Percentiles rank a stretch among this genome's conserved stretches.
These are phyloP conservation scores for Chloroclysta siterata DNA, from an alignment of 2,888 invertebrate genomes.

Conservation along the genomic window DNA sequence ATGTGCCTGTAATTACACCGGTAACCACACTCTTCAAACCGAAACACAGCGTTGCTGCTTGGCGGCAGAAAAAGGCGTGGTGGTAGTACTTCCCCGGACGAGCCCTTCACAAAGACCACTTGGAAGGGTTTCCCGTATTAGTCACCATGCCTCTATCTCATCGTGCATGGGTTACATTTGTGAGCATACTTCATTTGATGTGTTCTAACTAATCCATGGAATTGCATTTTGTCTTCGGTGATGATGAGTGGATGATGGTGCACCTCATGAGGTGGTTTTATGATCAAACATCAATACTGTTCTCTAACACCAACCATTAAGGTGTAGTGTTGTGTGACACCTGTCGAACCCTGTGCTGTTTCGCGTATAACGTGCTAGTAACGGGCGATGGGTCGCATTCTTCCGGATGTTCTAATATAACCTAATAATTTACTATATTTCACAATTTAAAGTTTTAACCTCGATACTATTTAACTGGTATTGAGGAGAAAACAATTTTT, in stretches of 20 bases:
- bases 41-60: too few relatives aligned
- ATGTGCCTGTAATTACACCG: too few relatives aligned
- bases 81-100: too few relatives aligned
- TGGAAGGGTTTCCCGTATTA: too few relatives aligned
- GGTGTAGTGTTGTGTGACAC: slow-evolving; percentile 57
- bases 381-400: slow-evolving; percentile 16
- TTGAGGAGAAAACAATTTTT: too few relatives aligned
- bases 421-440: neutral
- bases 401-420: neutral
- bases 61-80: too few relatives aligned
- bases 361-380: slow-evolving; percentile 32
- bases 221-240: slow-evolving; percentile 47
- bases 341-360: slow-evolving; percentile 41
- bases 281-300: slow-evolving; percentile 44
- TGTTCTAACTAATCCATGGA: slow-evolving; percentile 33
- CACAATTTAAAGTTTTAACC: neutral
- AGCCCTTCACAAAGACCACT: too few relatives aligned
- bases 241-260: slow-evolving; percentile 57
- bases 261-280: slow-evolving; percentile 45
- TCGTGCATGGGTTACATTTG: neutral
- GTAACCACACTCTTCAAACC: too few relatives aligned
- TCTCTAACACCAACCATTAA: slow-evolving; percentile 48
- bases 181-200: neutral
- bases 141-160: neutral
- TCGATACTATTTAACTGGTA: too few relatives aligned